Conservation (phyloP, 2,797 vertebrate genomes). For the Lagocephalus sceleratus region DNA sequence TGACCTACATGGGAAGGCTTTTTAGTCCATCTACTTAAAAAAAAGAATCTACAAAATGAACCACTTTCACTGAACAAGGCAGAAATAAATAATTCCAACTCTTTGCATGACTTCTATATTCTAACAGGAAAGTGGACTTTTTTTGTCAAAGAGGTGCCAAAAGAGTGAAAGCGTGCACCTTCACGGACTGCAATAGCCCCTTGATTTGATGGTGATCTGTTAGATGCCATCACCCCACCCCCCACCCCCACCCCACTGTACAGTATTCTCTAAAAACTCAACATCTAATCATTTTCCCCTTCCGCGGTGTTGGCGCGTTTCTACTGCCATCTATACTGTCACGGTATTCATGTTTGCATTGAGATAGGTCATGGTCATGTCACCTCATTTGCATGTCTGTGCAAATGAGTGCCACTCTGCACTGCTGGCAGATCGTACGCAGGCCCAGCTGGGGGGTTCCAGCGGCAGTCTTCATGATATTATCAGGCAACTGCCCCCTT, state of each 20-base stretch:
- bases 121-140: conserved; percentile 8
- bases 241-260: background rate
- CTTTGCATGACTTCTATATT: conserved; percentile 1
- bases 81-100: background rate
- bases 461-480: conserved; percentile 49
- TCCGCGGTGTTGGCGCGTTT: background rate
- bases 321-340: conserved; percentile 21
- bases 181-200: conserved; percentile 54
- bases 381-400: conserved; percentile 5
- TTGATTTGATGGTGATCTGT: conserved; percentile 57
- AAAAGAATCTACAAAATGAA: background rate
- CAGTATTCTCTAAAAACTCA: conserved; percentile 5
- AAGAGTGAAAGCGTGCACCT: conserved; percentile 17
- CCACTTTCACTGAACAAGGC: background rate
- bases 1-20: conserved; percentile 2
- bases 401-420: conserved; percentile 4
- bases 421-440: conserved; percentile 19
- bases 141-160: conserved; percentile 10
- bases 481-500: conserved; percentile 64
- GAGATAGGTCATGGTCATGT: conserved; percentile 26
- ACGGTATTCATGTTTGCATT: conserved; percentile 24
- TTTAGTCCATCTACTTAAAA: background rate
- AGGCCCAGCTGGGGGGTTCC: conserved; percentile 32
- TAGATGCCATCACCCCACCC: conserved; percentile 3
- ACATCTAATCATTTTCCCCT: conserved; percentile 14